Percentiles rank a stretch among this genome's conserved stretches.
Conservation (phyloP, 2,888 invertebrate species). For the Nemoura dubitans region DNA sequence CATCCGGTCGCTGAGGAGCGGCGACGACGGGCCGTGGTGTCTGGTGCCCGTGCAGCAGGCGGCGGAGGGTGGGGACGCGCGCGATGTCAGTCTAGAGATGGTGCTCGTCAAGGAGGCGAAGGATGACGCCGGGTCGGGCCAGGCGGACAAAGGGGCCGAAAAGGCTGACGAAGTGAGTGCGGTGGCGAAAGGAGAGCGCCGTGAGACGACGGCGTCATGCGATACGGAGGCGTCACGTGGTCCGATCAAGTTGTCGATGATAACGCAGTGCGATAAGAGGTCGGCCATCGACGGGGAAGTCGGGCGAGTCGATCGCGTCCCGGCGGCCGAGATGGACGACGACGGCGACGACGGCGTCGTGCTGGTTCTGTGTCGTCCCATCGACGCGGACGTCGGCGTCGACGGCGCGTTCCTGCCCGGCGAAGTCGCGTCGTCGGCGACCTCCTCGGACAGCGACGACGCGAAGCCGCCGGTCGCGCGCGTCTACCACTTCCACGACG, state of each 20-base stretch:
- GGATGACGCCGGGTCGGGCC: neutral
- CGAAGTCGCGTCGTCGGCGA: constrained; percentile 59
- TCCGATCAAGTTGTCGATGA: neutral
- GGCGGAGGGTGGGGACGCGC: constrained; percentile 10
- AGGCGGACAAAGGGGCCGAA: neutral
- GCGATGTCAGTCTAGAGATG: constrained; percentile 1
- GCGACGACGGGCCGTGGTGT: constrained; percentile 47
- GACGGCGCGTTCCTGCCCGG: constrained; percentile 14
- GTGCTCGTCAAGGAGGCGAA: neutral
- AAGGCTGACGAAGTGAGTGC: constrained; percentile 1
- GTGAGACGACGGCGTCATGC: constrained; percentile 17
- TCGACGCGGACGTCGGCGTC: neutral
- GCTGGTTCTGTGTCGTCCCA: constrained; percentile 10
- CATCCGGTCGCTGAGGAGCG: constrained; percentile 48
- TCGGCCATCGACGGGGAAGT: neutral
- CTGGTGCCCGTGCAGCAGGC: constrained; percentile 39
- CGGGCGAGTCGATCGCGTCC: neutral
- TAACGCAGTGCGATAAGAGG: neutral
- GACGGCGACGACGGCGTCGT: constrained; percentile 43
- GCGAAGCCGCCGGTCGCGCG: constrained; percentile 55
- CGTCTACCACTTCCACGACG: constrained; percentile 36
- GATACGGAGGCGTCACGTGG: neutral
- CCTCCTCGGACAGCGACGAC: constrained; percentile 65
- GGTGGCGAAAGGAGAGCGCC: neutral
- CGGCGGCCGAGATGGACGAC: neutral